These are phyloP conservation scores for Strongylocentrotus purpuratus DNA, from an alignment of 35 echinoderm and acorn worm genomes.

Conservation along the genomic window DNA sequence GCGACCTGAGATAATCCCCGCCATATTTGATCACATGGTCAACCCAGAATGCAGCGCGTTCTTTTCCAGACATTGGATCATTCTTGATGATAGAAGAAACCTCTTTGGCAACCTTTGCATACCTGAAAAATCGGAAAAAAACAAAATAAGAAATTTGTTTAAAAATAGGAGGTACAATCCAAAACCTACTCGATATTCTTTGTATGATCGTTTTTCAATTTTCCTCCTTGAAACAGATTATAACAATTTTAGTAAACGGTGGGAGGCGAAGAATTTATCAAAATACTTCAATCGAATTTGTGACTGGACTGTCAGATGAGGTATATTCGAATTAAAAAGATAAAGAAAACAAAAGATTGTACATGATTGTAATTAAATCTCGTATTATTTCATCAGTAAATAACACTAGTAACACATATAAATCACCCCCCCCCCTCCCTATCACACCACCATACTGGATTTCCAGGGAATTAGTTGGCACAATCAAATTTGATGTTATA, in stretches of 20 bases:
- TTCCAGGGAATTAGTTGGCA: too few relatives aligned
- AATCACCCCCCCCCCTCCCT: too few relatives aligned
- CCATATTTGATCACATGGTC: constrained; percentile 71
- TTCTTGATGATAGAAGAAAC: constrained; percentile 58
- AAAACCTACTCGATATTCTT: background rate
- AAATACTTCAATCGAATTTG: background rate
- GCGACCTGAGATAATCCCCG: constrained; percentile 43
- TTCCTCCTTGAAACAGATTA: background rate
- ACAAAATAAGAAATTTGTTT: background rate
- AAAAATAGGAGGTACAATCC: background rate
- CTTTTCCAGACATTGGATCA: constrained; percentile 34
- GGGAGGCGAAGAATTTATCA: background rate
- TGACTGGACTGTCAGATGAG: too few relatives aligned
- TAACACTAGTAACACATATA: too few relatives aligned
- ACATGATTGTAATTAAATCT: too few relatives aligned
- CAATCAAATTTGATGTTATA: too few relatives aligned
- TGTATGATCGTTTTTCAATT: background rate
- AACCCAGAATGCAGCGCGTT: constrained; percentile 66
- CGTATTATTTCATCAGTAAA: too few relatives aligned
- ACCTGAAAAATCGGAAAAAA: constrained; percentile 43
- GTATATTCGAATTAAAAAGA: too few relatives aligned
- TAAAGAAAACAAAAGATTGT: too few relatives aligned
- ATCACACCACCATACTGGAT: too few relatives aligned
- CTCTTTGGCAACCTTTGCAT: constrained; percentile 38
- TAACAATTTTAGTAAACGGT: background rate